Evolutionary conservation across 1,140 invertebrate genomes (phyloP).

Genomic region (Doryteuthis pealeii): DNA sequence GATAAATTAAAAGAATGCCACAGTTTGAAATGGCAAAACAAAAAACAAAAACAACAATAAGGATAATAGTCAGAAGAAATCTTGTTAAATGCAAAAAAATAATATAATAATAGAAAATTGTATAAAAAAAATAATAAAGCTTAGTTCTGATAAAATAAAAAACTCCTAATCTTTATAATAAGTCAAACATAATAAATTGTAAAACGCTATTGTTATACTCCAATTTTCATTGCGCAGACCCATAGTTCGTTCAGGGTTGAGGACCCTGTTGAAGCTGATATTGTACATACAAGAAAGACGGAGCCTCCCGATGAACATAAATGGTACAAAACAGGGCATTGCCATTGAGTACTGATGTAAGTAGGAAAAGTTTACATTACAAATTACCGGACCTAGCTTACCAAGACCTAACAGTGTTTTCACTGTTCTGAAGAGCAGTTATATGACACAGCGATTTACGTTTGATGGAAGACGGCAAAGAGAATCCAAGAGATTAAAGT

Average conservation of each 20-base stretch:
- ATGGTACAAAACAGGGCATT: slow-evolving; percentile 7
- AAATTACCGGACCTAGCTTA: slow-evolving; percentile 5
- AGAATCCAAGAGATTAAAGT: slow-evolving; percentile 8
- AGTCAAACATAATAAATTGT: no score
- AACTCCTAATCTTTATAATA: no score
- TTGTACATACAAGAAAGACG: slow-evolving; percentile 1
- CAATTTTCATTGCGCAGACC: slow-evolving; percentile 11
- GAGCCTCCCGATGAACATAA: neutral
- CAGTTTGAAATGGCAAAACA: no score
- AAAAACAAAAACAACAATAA: no score
- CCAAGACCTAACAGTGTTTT: slow-evolving; percentile 9
- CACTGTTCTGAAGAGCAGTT: slow-evolving; percentile 4
- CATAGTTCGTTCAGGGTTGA: slow-evolving; percentile 3
- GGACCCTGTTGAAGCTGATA: slow-evolving; percentile 9
- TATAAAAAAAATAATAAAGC: no score
- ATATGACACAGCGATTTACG: slow-evolving; percentile 8
- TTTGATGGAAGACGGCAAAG: neutral
- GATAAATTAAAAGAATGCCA: no score
- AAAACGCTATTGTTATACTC: neutral
- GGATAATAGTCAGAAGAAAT: no score
- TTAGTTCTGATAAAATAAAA: no score
- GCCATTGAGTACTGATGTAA: neutral
- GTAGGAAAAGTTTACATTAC: slow-evolving; percentile 12
- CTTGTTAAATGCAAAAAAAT: no score
- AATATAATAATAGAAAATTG: no score